A percentile compares a stretch with the other conserved stretches of the same genome.
phyloP scores from a whole-genome alignment of 1,140 invertebrate species.

The Aphelenchoides avenae region DNA sequence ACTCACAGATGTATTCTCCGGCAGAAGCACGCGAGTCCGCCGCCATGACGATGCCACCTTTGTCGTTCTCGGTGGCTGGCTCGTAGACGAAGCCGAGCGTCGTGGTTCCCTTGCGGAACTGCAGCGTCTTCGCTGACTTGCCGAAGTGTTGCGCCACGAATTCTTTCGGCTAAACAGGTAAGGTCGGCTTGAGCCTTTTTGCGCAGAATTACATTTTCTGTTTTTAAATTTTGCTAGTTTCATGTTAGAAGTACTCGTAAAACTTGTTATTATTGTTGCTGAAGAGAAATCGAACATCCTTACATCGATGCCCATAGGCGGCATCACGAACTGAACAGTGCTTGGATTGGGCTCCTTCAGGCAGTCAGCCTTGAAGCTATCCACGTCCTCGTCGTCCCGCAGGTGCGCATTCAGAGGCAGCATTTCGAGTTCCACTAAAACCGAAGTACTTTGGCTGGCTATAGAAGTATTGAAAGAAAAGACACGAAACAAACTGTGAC shows the following conservation, averaged over 20 bases:
- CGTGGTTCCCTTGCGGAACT: conserved; percentile 78
- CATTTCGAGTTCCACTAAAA: too few relatives aligned
- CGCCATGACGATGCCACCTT: conserved; percentile 84
- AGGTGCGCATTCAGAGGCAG: too few relatives aligned
- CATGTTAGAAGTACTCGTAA: background rate
- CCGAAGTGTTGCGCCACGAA: conserved; percentile 55
- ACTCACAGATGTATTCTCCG: conserved; percentile 81
- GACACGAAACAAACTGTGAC: too few relatives aligned
- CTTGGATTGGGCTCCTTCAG: conserved; percentile 30
- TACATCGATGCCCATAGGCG: conserved; percentile 51
- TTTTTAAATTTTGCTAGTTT: too few relatives aligned
- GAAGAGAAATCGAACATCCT: conserved; percentile 26
- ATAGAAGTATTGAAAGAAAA: too few relatives aligned
- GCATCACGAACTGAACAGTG: conserved; percentile 38
- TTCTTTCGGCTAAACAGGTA: conserved; percentile 47
- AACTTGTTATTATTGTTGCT: conserved; percentile 22
- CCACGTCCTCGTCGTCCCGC: conserved; percentile 25
- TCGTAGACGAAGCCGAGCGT: conserved; percentile 90
- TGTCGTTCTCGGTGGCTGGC: conserved; percentile 56
- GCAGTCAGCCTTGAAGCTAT: conserved; percentile 30
- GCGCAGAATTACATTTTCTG: background rate
- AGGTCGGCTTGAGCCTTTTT: background rate
- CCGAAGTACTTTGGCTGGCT: too few relatives aligned
- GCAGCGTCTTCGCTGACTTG: conserved; percentile 40
- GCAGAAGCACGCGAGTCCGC: conserved; percentile 96